A percentile compares a stretch with the other conserved stretches of the same genome.
phyloP scores from a whole-genome alignment of 2,113 vertebrate genomes.

The Hippocampus mohnikei region DNA sequence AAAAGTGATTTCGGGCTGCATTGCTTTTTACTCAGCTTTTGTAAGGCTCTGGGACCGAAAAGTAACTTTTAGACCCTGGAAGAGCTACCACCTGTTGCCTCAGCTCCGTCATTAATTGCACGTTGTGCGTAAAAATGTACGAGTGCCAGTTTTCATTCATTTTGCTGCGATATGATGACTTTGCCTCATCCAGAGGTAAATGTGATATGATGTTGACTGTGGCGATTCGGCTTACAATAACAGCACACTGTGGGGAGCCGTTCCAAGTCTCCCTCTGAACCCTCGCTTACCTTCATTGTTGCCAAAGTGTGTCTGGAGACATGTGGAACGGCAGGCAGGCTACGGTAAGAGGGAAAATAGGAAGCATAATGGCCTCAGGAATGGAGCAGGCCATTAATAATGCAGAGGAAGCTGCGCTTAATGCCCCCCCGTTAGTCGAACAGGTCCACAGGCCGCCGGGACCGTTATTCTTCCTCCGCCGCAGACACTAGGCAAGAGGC shows the following conservation, averaged over 20 bases:
- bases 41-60: too few relatives aligned
- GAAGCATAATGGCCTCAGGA: constrained; percentile 60
- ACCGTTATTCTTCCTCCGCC: constrained; percentile 55
- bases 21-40: not conserved
- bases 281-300: constrained; percentile 24
- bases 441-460: constrained; percentile 62
- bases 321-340: constrained; percentile 50
- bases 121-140: not conserved
- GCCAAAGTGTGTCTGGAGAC: constrained; percentile 59
- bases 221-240: constrained; percentile 52
- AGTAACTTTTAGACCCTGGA: too few relatives aligned
- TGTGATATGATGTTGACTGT: constrained; percentile 28
- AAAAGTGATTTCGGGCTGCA: not conserved
- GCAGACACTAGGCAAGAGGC: constrained; percentile 47
- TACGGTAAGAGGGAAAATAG: constrained; percentile 60
- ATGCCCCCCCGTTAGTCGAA: constrained; percentile 71
- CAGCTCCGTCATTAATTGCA: not conserved
- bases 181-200: not conserved
- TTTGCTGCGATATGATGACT: not conserved
- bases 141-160: not conserved
- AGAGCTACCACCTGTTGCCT: too few relatives aligned
- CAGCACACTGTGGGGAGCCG: constrained; percentile 36
- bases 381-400: constrained; percentile 67
- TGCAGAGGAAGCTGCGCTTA: constrained; percentile 66
- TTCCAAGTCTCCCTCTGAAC: constrained; percentile 46